phyloP scores from a whole-genome alignment of 2,797 vertebrate species.

The Hafferia zeledoni region DNA sequence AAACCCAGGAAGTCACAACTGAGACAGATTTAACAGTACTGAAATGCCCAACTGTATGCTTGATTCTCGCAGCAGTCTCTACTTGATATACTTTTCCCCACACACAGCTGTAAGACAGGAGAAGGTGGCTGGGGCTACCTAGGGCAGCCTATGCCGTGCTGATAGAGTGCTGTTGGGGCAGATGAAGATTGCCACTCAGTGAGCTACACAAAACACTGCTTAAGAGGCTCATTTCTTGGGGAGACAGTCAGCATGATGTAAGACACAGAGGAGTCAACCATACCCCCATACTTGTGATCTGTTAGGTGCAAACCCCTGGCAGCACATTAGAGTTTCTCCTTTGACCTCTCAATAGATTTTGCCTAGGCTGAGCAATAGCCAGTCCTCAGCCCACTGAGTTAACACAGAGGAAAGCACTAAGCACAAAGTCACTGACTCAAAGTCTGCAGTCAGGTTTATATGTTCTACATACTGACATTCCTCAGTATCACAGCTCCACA shows the following conservation, averaged over 20 bases:
- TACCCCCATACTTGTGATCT: accelerated
- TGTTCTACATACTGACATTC: neutral
- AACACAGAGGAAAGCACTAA: accelerated
- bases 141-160: neutral
- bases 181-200: neutral
- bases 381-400: neutral
- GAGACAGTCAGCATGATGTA: accelerated
- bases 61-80: neutral
- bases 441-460: neutral
- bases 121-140: neutral
- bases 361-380: neutral
- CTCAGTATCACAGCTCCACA: neutral
- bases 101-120: accelerated
- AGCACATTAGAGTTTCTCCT: neutral
- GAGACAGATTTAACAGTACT: neutral
- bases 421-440: neutral
- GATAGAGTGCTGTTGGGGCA: neutral
- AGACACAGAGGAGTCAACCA: neutral
- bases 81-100: accelerated
- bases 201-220: neutral
- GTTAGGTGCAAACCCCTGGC: neutral
- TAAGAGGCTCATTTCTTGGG: neutral
- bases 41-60: neutral
- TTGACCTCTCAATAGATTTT: neutral
- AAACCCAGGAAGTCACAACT: neutral